phyloP scores from a whole-genome alignment of 2,888 invertebrate species.

The Drosophila quinaria region DNA sequence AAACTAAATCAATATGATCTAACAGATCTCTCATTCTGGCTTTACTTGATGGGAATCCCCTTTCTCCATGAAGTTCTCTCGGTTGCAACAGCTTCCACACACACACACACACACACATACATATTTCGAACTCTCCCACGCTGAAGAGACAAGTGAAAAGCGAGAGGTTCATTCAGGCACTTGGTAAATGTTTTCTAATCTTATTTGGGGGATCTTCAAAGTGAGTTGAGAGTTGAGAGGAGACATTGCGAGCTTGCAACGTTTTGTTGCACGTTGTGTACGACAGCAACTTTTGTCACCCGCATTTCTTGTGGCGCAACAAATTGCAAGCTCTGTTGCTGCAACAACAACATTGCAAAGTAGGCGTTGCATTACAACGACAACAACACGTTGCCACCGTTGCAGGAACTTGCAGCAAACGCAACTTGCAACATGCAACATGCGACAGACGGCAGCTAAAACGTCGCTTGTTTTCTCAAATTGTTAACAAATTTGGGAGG shows the following conservation, averaged over 20 bases:
- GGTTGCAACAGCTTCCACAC: not conserved
- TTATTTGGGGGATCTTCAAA: slow-evolving; percentile 46
- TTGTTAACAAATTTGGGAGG: slow-evolving; percentile 64
- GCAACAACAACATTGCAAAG: slow-evolving; percentile 14
- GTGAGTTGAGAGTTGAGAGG: slow-evolving; percentile 18
- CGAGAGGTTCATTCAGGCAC: slow-evolving; percentile 14
- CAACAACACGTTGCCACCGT: slow-evolving; percentile 38
- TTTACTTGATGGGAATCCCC: not conserved
- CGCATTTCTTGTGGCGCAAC: slow-evolving; percentile 52
- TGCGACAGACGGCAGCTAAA: slow-evolving; percentile 13
- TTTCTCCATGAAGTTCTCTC: not conserved
- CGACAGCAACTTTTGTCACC: slow-evolving; percentile 54
- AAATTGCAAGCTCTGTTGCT: slow-evolving; percentile 48
- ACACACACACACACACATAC: no score
- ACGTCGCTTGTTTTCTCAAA: slow-evolving; percentile 46
- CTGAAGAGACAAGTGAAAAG: slow-evolving; percentile 11
- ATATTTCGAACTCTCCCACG: slow-evolving; percentile 9
- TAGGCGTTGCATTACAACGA: slow-evolving; percentile 27
- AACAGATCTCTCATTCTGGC: not conserved
- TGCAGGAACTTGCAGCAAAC: slow-evolving; percentile 19
- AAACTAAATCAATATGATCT: no score
- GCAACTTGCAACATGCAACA: slow-evolving; percentile 31
- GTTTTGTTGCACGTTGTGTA: slow-evolving; percentile 25
- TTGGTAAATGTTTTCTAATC: slow-evolving; percentile 46
- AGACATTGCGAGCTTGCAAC: slow-evolving; percentile 24